Evolutionary conservation across 2,888 invertebrate genomes (phyloP), one percentile per base, ranked within the genome.

Genomic region (Macropis europaea): DNA sequence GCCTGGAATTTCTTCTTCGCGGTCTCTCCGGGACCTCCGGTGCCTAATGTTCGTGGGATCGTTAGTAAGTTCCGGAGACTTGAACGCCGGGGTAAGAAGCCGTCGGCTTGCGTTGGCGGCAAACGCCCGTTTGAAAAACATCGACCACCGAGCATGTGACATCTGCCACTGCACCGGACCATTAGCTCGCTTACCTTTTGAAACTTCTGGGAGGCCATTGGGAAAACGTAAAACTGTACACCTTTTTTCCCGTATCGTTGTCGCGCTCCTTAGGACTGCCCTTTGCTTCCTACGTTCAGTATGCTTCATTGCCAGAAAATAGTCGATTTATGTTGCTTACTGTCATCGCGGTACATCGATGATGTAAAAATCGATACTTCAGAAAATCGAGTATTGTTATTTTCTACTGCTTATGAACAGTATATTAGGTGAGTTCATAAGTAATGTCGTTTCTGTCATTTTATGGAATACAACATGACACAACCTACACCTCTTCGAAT

Each of bases 41-140:
- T 63, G 81, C 68, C 80, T 82, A 71, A 87, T 82, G 86, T 88
- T 87, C 76, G 77, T 71, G 52, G 83, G 71, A 86, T 83, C 86
- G 88, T 76, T 87, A 89, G 87, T 90, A 90, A 40, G 48, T 59
- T 45, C 61, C 45, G 82, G 88, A 85, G 89, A 90, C 87, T 89
- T 85, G 87, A 90, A 89, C 88, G 89, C 86, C 83, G 72, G 89
- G 86, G 69, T 87, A 88, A 88, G 89, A 88, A 87, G 81, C 80
- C 77, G 84, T 68, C 70, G 82, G 82, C 82, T 82, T 85, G 86
- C 87, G 86, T 86, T 85, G 85, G 83, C 84, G 82, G 79, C 73
- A 82, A 84, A 82, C 82, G 81, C 74, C 85, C 83, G 85, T 88
- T 87, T 87, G 64, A 82, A 88, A 89, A 89, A 89, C 89, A 88